Base-by-base conservation (phyloP, 2,888 invertebrate species). In the Gymnoscelis rufifasciata region DNA sequence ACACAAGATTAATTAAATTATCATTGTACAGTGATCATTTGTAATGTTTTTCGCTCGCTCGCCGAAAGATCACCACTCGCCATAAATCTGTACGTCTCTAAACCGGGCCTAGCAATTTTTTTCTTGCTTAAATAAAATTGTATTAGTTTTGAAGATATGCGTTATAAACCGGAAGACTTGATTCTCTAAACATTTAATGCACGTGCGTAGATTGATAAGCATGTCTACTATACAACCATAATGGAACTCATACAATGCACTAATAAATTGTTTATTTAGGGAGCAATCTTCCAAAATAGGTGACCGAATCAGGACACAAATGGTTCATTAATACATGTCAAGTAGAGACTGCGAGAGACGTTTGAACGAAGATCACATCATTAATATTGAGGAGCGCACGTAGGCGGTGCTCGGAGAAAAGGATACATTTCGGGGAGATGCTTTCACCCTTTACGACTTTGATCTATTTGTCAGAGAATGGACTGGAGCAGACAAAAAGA, bases 291-390 rank as follows among this genome's bases (percentile, higher is more conserved):
- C 59, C 59, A 59, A 61, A 71, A 67, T 72, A 71, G 71, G 67
- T 72, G 71, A 71, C 69, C 75, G 68, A 72, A 70, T 70, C 71
- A 73, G 78, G 71, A 67, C 82, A 82, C 75, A 78, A 82, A 81
- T 77, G 71, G 62, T 68, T 70, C 84, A 86, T 88, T 86, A 83
- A 84, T 86, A 78, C 68, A 69, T 72, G 86, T 87, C 87, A 74
- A 71, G 73, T 63, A 62, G 68, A 71, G 73, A 72, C 79, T 77
- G 75, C 68, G 64, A 67, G 73, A 76, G 79, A 80, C 79, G 78
- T 77, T 78, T 76, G 81, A 78, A 78, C 81, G 82, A 78, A 86
- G 76, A 82, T 86, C 83, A 78, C 80, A 83, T 87, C 86, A 88
- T 87, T 88, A 87, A 88, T 87, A 87, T 83, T 76, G 79, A 83